phyloP scores from a whole-genome alignment of 2,888 invertebrate genomes.

The Strigamia crassipes region DNA sequence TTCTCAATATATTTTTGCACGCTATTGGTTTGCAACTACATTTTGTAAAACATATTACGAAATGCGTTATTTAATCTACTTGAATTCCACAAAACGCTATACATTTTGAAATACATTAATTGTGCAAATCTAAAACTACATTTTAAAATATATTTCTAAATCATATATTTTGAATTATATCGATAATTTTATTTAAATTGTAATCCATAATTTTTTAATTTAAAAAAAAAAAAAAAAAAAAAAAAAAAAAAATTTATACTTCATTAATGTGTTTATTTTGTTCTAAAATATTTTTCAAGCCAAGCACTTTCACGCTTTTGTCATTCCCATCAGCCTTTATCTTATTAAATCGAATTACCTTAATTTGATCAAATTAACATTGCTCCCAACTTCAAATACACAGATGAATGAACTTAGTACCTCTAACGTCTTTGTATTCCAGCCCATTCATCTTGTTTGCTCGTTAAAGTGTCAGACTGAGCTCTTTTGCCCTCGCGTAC shows the following conservation, averaged over 20 bases:
- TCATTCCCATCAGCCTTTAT: not conserved
- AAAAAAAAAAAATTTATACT: not conserved
- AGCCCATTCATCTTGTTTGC: constrained; percentile 30
- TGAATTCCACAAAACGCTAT: too few species aligned
- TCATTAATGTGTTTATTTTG: not conserved
- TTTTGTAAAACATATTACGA: too few species aligned
- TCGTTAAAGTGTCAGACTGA: constrained; percentile 33
- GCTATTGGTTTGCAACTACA: too few species aligned
- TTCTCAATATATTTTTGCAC: too few species aligned
- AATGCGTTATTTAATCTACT: too few species aligned
- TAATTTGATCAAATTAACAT: constrained; percentile 3
- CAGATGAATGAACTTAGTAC: constrained; percentile 22
- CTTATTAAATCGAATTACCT: constrained; percentile 17
- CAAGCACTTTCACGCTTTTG: not conserved
- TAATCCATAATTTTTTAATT: not conserved
- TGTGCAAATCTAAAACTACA: too few species aligned
- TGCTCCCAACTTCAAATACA: constrained; percentile 13
- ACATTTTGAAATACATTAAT: too few species aligned
- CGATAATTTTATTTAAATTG: too few species aligned
- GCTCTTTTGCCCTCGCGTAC: constrained; percentile 25
- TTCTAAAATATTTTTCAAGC: not conserved
- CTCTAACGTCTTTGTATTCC: constrained; percentile 23
- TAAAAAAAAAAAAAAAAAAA: not conserved
- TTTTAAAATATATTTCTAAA: too few species aligned
- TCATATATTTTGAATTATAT: too few species aligned